Evolutionary conservation across 2,797 vertebrate species (phyloP).

Genomic region (Oryzias sinensis): DNA sequence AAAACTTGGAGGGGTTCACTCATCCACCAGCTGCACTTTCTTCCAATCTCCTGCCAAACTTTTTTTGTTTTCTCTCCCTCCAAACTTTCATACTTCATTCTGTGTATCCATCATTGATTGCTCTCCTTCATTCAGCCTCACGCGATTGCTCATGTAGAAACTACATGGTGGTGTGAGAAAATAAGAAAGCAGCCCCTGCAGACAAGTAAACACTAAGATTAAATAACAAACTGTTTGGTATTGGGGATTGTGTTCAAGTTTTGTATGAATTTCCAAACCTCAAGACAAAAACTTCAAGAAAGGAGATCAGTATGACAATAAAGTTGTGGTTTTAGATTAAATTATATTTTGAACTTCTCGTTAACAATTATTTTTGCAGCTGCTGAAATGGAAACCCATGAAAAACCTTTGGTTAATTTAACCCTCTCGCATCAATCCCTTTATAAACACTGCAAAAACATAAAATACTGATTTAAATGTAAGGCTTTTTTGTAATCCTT

Average conservation of each 20-base stretch:
- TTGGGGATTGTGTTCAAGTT: slow-evolving; percentile 7
- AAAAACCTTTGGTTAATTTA: neutral
- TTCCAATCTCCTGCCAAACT: slow-evolving; percentile 65
- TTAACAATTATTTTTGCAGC: slow-evolving; percentile 18
- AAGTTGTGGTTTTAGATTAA: slow-evolving; percentile 27
- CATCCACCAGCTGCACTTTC: slow-evolving; percentile 68
- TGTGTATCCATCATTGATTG: slow-evolving; percentile 50
- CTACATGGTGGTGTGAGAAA: slow-evolving; percentile 50
- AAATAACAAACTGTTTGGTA: slow-evolving; percentile 54
- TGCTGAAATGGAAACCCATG: slow-evolving; percentile 14
- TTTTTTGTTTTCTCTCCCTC: slow-evolving; percentile 62
- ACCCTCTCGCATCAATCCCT: neutral
- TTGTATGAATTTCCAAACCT: slow-evolving; percentile 30
- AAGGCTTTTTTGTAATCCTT: no score
- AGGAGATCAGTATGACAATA: slow-evolving; percentile 4
- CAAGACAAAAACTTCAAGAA: slow-evolving; percentile 23
- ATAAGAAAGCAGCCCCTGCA: slow-evolving; percentile 50
- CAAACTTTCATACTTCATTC: slow-evolving; percentile 57
- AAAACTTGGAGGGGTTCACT: slow-evolving; percentile 56
- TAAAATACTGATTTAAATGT: neutral
- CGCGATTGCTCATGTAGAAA: slow-evolving; percentile 49
- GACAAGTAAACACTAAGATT: slow-evolving; percentile 57
- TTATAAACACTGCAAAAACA: neutral
- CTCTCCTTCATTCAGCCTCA: slow-evolving; percentile 51
- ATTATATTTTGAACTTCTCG: slow-evolving; percentile 20